phyloP scores from a whole-genome alignment of 1,140 invertebrate species.

The Mesaphorura yosii region DNA sequence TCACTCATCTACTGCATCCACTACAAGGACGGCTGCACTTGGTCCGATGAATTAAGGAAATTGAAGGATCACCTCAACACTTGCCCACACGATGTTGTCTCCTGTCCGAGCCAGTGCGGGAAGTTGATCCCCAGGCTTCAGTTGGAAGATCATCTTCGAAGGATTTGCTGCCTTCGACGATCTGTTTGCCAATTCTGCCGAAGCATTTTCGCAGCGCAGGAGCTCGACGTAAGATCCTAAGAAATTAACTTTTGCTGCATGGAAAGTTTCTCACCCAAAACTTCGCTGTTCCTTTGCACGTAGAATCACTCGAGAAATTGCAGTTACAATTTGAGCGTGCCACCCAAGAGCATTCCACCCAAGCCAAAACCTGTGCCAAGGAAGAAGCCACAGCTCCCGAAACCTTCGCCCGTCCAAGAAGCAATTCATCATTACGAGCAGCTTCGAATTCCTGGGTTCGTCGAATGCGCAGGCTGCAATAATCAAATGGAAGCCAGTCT shows the following conservation, averaged over 20 bases:
- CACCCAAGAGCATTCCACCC: neutral
- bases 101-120: constrained; percentile 78
- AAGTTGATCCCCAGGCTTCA: constrained; percentile 75
- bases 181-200: constrained; percentile 77
- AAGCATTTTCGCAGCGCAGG: constrained; percentile 72
- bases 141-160: constrained; percentile 83
- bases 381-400: constrained; percentile 41
- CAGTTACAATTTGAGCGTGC: neutral
- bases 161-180: constrained; percentile 72
- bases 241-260: neutral
- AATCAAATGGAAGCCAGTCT: constrained; percentile 83
- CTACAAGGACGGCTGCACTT: constrained; percentile 85
- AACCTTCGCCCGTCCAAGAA: constrained; percentile 81
- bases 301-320: neutral
- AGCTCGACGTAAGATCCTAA: constrained; percentile 53
- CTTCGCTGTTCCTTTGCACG: neutral
- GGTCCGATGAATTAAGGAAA: constrained; percentile 63
- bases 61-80: constrained; percentile 71
- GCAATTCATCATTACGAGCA: too few relatives aligned
- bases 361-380: neutral
- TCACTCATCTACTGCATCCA: constrained; percentile 86
- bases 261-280: neutral
- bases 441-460: too few relatives aligned
- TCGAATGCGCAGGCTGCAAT: constrained; percentile 73
- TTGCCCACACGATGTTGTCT: constrained; percentile 79